Evolutionary conservation across 2,113 vertebrate species (phyloP).

Genomic region (Polyodon spathula): DNA sequence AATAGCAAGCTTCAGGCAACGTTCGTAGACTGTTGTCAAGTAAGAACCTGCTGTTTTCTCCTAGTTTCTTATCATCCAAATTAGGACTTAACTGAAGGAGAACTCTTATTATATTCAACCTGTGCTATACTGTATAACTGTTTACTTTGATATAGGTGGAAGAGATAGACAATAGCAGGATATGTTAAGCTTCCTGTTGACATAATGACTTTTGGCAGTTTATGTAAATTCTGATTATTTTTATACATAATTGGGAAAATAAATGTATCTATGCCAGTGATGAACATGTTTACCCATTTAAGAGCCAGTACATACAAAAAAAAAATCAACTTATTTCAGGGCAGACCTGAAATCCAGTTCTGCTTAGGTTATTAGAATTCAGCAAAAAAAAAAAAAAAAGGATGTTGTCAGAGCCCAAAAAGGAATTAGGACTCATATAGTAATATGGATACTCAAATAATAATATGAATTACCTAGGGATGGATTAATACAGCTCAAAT

Average conservation of each 20-base stretch:
- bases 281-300: too few species aligned
- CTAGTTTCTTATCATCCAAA: background rate
- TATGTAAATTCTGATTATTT: background rate
- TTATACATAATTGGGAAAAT: background rate
- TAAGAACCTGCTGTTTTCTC: background rate
- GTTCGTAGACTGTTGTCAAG: constrained; percentile 8
- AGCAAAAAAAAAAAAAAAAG: too few species aligned
- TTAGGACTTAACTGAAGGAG: background rate
- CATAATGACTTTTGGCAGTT: background rate
- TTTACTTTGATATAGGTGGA: constrained; percentile 1
- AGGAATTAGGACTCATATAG: too few species aligned
- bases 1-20: constrained; percentile 17
- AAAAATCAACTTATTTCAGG: too few species aligned
- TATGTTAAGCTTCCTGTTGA: background rate
- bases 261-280: background rate
- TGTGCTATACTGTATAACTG: background rate
- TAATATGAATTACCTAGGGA: too few species aligned
- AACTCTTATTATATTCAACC: background rate
- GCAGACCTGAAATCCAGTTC: too few species aligned
- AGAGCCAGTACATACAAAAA: too few species aligned
- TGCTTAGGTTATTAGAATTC: too few species aligned
- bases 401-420: too few species aligned
- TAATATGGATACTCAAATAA: too few species aligned
- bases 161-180: background rate
- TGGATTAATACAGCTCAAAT: too few species aligned